phyloP scores from a whole-genome alignment of 2,888 invertebrate species.

The Taenaris catops region DNA sequence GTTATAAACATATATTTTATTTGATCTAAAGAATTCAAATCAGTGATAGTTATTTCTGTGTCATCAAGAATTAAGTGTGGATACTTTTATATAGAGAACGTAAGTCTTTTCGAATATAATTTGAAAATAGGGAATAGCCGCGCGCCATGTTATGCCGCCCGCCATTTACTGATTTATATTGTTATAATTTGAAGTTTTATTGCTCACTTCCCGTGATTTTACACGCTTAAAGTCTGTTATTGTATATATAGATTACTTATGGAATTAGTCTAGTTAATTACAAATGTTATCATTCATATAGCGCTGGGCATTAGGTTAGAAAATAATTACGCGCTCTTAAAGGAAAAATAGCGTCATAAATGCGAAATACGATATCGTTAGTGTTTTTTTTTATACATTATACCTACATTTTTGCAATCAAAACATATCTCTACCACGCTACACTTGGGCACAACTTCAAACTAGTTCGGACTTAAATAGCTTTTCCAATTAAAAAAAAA shows the following conservation, averaged over 20 bases:
- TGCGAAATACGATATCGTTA: conserved; percentile 6
- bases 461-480: no score
- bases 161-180: conserved; percentile 54
- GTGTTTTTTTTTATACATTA: no score
- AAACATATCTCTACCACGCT: no score
- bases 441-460: no score
- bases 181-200: conserved; percentile 20
- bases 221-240: no score
- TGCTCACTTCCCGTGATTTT: no score
- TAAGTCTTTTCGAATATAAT: conserved; percentile 39
- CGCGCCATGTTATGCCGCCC: conserved; percentile 66
- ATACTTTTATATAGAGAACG: conserved; percentile 33
- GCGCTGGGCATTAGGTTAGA: conserved; percentile 11
- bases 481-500: no score
- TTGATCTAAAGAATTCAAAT: conserved; percentile 34
- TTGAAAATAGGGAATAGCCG: conserved; percentile 20
- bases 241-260: no score
- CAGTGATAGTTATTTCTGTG: conserved; percentile 36
- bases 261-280: no score
- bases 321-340: conserved; percentile 4
- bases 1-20: conserved; percentile 36
- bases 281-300: no score
- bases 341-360: conserved; percentile 3
- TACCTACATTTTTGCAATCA: no score
- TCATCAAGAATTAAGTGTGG: conserved; percentile 34